Base-by-base conservation (phyloP, 2,113 vertebrate genomes). In the Salminus brasiliensis region DNA sequence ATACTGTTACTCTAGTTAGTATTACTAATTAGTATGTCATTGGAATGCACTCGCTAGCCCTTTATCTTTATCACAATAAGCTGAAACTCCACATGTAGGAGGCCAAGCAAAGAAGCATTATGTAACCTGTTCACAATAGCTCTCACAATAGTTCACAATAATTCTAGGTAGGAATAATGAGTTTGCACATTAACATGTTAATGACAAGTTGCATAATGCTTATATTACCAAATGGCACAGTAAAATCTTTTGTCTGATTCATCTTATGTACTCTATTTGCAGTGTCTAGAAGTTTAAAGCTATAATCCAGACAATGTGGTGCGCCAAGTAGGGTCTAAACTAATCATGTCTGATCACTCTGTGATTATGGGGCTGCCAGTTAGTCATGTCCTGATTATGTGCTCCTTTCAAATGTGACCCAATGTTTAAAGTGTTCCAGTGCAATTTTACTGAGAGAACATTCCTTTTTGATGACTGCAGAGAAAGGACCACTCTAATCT, bases 321-420 rank as follows among this genome's bases (percentile, higher is more conserved):
- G 60, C 21, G 34, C 66, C 49, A 30, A 39, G 23, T 5, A 41
- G 23, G 4, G 34, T 16, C 23, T 39, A 11, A 25, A 23, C 23
- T 57, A 57, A 57, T 57, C 63, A 32, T 78, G 47, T 78, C 65
- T 21, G 66, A 75, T 32, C 57, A 81, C 9, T 47, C n/a, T 25
- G 55, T 27, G 55, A 57, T 57, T 57, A 57, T 57, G 12, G 55
- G 23, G 55, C n/a, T 27, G 55, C 55, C 57, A 60, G 57, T 60
- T 60, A 29, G 25, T 27, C 25, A 27, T 29, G 57, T 29, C 25
- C 57, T 60, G 57, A 29, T 27, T 27, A 60, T 1, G 12, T 29
- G 12, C 29, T 27, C 23, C 23, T 27, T 59, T 59, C n/a, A 59
- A 59, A 59, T 27, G 55, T 59, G 43, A 45, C 43, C 16, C 15